Percentiles rank a stretch among this genome's conserved stretches.
Evolutionary conservation across 2,113 vertebrate species (phyloP).

Genomic region (Thinocorus orbignyianus): DNA sequence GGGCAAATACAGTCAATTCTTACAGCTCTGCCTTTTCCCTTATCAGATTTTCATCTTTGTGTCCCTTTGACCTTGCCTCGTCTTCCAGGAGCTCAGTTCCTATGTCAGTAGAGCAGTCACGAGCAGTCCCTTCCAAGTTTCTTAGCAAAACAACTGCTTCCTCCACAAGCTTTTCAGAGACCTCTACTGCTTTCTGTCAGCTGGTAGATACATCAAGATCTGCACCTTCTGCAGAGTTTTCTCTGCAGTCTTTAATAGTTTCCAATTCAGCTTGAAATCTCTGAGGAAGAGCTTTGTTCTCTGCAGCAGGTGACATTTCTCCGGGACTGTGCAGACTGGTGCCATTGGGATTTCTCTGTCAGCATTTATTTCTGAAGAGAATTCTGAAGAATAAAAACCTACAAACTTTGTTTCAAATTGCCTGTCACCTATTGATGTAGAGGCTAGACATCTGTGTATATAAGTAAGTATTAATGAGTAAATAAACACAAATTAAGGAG

Average conservation of each 20-base stretch:
- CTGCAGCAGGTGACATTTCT: not conserved
- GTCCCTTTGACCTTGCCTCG: not conserved
- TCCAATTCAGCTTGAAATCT: not conserved
- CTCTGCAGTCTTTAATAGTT: not conserved
- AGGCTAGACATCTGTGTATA: not conserved
- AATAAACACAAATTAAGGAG: not conserved
- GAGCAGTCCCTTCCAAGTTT: not conserved
- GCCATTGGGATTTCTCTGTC: not conserved
- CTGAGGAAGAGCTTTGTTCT: not conserved
- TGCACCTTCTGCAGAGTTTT: not conserved
- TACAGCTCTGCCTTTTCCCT: not conserved
- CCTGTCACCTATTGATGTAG: not conserved
- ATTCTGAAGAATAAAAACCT: not conserved
- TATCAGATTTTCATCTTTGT: not conserved
- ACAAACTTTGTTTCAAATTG: not conserved
- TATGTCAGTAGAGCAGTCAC: fast-evolving
- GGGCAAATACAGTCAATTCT: not conserved
- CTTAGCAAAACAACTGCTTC: not conserved
- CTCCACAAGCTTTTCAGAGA: not conserved
- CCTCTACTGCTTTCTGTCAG: not conserved
- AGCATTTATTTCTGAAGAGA: not conserved
- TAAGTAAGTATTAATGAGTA: not conserved
- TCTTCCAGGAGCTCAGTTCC: not conserved
- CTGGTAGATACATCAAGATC: not conserved
- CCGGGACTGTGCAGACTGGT: not conserved